These are phyloP conservation scores for Trissonchulus latispiculum DNA, from an alignment of 2,888 invertebrate species.

Conservation along the genomic window DNA sequence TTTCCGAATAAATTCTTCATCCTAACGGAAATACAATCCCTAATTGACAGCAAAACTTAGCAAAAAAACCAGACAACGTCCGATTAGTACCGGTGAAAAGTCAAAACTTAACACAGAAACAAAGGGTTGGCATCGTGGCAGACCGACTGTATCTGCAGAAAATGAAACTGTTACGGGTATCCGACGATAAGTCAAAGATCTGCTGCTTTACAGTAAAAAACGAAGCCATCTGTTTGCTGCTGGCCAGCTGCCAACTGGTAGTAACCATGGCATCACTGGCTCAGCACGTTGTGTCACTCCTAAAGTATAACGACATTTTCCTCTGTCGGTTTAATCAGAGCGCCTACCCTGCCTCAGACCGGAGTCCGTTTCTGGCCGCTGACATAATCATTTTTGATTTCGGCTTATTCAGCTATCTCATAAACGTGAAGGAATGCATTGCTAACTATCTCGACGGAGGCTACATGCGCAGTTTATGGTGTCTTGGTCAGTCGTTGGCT, in stretches of 20 bases:
- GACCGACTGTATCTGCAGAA: not conserved
- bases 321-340: conserved; percentile 7
- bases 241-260: conserved; percentile 2
- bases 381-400: conserved; percentile 20
- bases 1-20: no score
- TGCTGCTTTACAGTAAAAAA: conserved; percentile 5
- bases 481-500: conserved; percentile 9
- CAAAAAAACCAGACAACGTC: no score
- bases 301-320: conserved; percentile 12
- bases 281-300: conserved; percentile 16
- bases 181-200: not conserved
- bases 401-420: conserved; percentile 7
- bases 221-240: conserved; percentile 8
- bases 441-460: conserved; percentile 37
- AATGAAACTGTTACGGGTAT: conserved; percentile 14
- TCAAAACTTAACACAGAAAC: not conserved
- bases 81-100: no score
- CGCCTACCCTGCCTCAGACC: conserved; percentile 35
- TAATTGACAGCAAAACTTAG: no score
- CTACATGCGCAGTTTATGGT: conserved; percentile 21
- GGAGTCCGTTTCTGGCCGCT: conserved; percentile 27
- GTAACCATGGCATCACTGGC: conserved; percentile 14
- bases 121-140: not conserved
- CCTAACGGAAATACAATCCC: no score
- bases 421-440: conserved; percentile 32